Evolutionary conservation across 2,888 invertebrate species (phyloP), one percentile per base, ranked within the genome.

Genomic region (Drosophila cognata): DNA sequence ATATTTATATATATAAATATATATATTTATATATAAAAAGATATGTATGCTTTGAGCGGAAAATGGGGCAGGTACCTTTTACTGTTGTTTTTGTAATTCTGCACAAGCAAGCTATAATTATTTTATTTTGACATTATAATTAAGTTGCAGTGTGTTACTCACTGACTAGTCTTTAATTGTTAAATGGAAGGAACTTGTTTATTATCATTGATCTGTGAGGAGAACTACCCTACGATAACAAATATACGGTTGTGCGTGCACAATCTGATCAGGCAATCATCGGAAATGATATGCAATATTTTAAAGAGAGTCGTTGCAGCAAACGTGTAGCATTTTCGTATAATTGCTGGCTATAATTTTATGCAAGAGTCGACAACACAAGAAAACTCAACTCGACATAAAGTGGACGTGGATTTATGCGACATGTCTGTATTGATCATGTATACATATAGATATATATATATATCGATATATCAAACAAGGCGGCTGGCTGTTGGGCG

Each of bases 311-410:
- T 66, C 43, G 43, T 53, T 52, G 62, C 66, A 56, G 69, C 67
- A 8, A 25, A 46, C 74, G 72, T 75, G 78, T 77, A 77, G 62
- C 74, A 74, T 71, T 72, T 77, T 75, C 65, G 55, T 74, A 60
- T 82, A 82, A 82, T 82, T 82, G 79, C 70, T 64, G 25, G 62
- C 63, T 53, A 74, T 85, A 85, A 84, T 83, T 85, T 74, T 63
- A 82, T 73, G 78, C 82, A 78, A 75, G 53, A 69, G 56, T 58
- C 70, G 57, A 70, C 57, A 60, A 63, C 55, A 64, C 50, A 62
- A 59, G 36, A 43, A 62, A 67, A 68, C 61, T 55, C 73, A 77
- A 70, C 73, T 71, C 77, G 66, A 59, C 43, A 31, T 62, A 35
- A 58, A 71, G 33, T 57, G 35, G 29, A 53, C 48, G 63, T 50